Evolutionary conservation across 2,888 invertebrate species (phyloP).

Genomic region (Aphodius granarius): DNA sequence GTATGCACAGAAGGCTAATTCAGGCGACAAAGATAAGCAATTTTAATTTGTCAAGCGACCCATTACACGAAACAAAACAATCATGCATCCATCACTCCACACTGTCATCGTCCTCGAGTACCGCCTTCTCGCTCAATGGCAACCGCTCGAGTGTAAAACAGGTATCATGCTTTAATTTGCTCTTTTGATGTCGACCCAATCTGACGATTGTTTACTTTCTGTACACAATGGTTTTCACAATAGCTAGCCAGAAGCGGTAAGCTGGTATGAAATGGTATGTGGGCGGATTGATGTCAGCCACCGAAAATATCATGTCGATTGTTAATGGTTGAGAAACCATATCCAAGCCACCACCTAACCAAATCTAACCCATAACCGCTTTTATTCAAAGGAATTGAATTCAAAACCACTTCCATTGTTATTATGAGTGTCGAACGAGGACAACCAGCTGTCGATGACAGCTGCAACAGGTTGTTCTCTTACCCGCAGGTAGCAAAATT

Average conservation of each 20-base stretch:
- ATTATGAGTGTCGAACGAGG: neutral
- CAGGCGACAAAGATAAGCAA: neutral
- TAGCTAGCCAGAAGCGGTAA: neutral
- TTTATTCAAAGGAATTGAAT: neutral
- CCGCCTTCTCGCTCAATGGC: neutral
- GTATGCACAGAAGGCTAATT: too few species aligned
- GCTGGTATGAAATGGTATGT: neutral
- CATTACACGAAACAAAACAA: neutral
- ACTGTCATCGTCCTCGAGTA: neutral
- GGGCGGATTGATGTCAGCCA: neutral
- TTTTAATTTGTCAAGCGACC: neutral
- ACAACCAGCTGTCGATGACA: neutral
- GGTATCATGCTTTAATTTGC: neutral
- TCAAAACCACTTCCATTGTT: neutral
- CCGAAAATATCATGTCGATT: neutral
- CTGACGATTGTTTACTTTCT: neutral
- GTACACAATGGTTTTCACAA: neutral
- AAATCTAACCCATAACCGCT: neutral
- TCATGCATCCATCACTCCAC: neutral
- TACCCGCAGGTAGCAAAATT: neutral
- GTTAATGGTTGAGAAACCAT: neutral
- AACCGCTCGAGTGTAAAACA: neutral
- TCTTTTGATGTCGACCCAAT: neutral
- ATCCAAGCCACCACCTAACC: neutral
- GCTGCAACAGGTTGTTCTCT: neutral